phyloP scores from a whole-genome alignment of 1,140 invertebrate species.

The Oryzaephilus surinamensis region DNA sequence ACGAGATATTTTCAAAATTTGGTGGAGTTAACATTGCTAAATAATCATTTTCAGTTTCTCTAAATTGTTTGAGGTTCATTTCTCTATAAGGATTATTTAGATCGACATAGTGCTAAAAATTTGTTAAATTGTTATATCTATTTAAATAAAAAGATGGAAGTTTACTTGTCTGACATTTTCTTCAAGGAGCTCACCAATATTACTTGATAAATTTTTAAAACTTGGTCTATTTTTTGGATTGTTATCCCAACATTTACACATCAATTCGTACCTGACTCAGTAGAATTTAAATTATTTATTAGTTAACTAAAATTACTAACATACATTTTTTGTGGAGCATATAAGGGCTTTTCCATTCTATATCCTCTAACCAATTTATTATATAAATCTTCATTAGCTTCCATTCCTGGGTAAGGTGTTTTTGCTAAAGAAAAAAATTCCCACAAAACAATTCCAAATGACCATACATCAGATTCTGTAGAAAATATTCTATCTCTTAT shows the following conservation, averaged over 20 bases:
- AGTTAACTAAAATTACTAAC: no score
- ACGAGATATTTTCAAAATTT: constrained; percentile 49
- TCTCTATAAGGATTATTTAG: constrained; percentile 69
- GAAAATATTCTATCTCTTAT: constrained; percentile 71
- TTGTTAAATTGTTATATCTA: no score
- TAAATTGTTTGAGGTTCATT: constrained; percentile 49
- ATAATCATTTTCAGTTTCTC: constrained; percentile 54
- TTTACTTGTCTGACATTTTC: constrained; percentile 71
- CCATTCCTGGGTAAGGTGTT: constrained; percentile 79
- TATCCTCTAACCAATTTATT: constrained; percentile 72
- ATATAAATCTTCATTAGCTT: constrained; percentile 58
- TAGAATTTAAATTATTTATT: no score
- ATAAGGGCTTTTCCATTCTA: constrained; percentile 74
- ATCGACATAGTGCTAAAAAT: constrained; percentile 74
- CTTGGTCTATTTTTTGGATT: constrained; percentile 66
- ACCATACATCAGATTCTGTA: constrained; percentile 87
- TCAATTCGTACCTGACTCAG: no score
- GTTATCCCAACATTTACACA: constrained; percentile 75
- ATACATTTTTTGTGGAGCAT: constrained; percentile 66
- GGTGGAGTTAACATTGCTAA: constrained; percentile 64
- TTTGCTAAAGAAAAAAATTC: constrained; percentile 85
- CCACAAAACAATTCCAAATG: constrained; percentile 88
- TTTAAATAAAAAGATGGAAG: no score
- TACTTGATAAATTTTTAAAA: constrained; percentile 63
- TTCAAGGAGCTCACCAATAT: constrained; percentile 67